Evolutionary conservation across 2,797 vertebrate species (phyloP), one percentile per base, ranked within the genome.

Genomic region (Cichlasoma orientale): DNA sequence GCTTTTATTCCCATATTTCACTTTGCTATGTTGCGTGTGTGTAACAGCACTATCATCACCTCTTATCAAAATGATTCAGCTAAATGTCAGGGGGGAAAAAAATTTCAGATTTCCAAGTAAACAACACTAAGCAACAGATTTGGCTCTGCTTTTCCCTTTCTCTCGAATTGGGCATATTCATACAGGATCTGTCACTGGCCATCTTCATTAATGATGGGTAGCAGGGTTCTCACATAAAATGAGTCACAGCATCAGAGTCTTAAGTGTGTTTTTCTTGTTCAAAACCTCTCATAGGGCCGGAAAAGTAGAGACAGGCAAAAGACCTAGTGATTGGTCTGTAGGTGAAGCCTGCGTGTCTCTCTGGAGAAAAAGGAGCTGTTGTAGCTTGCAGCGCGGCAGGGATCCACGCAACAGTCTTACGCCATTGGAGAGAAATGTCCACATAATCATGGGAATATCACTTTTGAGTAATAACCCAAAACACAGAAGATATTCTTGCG

Each of bases 311-410:
- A 25, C 6, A 56, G 44, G 18, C 3, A 9, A 36, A 72, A 70
- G 56, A 58, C 14, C n/a, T 50, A 19, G 31, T 47, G 56, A 78
- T 82, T 82, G 85, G 80, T 57, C 71, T 38, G 56, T 29, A 19
- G 73, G 80, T 69, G 33, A 69, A 18, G 68, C 36, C 36, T 56
- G 56, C 38, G 54, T 77, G 55, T 27, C 38, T 27, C 78, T 77
- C 23, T 73, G 66, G 56, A 47, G 53, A 73, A 23, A 71, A 81
- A 12, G 47, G 79, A 80, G 80, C 76, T 92, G 92, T 92, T 33
- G 74, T 1, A 77, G 89, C 89, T 66, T 90, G 93, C 79, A 72
- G 58, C 3, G 25, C 59, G 81, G 75, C 75, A 10, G 21, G 3
- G 31, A 79, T 80, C 80, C 79, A 83, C 58, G 5, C 7, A 21